Percentiles rank a stretch among this genome's conserved stretches.
phyloP scores from a whole-genome alignment of 2,797 vertebrate species.

The Acanthis flammea region DNA sequence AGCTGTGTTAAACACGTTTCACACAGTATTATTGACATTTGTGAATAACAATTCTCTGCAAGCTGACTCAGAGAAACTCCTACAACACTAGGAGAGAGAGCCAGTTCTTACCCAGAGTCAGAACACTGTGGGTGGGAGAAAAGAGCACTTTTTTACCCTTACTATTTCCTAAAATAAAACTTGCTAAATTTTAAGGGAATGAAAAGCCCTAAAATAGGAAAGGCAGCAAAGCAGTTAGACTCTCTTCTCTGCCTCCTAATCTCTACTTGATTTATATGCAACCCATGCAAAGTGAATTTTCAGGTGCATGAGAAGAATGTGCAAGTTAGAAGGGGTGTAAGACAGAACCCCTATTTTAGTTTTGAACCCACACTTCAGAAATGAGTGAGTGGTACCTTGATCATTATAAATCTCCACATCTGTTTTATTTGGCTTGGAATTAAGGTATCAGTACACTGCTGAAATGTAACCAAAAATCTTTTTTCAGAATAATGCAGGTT shows the following conservation, averaged over 20 bases:
- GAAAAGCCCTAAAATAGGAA: conserved; percentile 20
- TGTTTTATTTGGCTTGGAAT: neutral
- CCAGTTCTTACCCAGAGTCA: conserved; percentile 36
- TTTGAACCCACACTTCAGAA: neutral
- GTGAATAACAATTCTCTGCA: conserved; percentile 12
- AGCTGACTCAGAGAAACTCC: conserved; percentile 64
- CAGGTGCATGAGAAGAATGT: neutral
- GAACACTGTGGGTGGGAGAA: conserved; percentile 50
- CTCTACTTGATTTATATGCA: neutral
- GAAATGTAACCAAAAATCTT: neutral
- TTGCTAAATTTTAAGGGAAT: conserved; percentile 6
- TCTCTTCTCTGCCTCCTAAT: neutral
- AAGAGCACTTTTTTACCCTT: conserved; percentile 41
- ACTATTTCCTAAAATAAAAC: conserved; percentile 48
- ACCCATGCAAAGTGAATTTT: neutral
- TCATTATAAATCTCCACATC: neutral
- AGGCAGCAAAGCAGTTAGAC: neutral
- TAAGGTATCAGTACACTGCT: neutral
- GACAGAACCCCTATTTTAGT: neutral
- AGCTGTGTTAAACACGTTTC: neutral
- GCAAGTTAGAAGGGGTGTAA: neutral
- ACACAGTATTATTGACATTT: conserved; percentile 9
- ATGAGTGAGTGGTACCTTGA: neutral
- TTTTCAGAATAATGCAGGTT: neutral
- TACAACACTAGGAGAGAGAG: neutral